A percentile compares a stretch with the other conserved stretches of the same genome.
Evolutionary conservation across 2,888 invertebrate species (phyloP).

Genomic region (Bembecia ichneumoniformis): DNA sequence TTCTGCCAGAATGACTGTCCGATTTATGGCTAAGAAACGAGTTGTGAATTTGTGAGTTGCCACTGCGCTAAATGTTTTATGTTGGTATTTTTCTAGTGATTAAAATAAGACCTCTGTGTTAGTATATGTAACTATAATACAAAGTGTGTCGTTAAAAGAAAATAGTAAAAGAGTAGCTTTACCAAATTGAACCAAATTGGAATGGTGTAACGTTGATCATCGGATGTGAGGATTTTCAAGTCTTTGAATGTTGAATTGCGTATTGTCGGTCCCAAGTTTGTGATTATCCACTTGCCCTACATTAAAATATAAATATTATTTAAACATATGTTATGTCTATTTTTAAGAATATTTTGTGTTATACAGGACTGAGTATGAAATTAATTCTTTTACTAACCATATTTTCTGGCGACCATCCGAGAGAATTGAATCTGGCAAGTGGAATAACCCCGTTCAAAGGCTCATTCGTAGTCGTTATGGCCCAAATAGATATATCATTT

Average conservation of each 20-base stretch:
- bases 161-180: constrained; percentile 1
- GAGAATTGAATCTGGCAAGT: constrained; percentile 73
- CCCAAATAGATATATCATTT: constrained; percentile 79
- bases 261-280: constrained; percentile 17
- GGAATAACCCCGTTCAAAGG: constrained; percentile 75
- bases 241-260: constrained; percentile 10
- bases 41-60: too few relatives aligned
- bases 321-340: too few relatives aligned
- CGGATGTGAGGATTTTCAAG: constrained; percentile 14
- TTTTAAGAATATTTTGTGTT: too few relatives aligned
- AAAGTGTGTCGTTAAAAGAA: too few relatives aligned
- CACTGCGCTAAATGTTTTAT: too few relatives aligned
- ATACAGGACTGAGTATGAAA: too few relatives aligned
- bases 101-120: too few relatives aligned
- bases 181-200: constrained; percentile 13
- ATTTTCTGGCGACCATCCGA: constrained; percentile 78
- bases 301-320: constrained; percentile 2
- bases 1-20: too few relatives aligned
- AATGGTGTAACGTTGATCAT: constrained; percentile 15
- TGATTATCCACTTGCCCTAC: constrained; percentile 13
- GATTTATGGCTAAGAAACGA: too few relatives aligned
- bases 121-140: too few relatives aligned
- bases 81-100: too few relatives aligned
- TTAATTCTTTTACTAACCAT: constrained; percentile 33
- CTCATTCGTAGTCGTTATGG: constrained; percentile 88